Evolutionary conservation across 37 sponge, comb jelly and placozoan species (phyloP).

Genomic region (Amphimedon queenslandica): DNA sequence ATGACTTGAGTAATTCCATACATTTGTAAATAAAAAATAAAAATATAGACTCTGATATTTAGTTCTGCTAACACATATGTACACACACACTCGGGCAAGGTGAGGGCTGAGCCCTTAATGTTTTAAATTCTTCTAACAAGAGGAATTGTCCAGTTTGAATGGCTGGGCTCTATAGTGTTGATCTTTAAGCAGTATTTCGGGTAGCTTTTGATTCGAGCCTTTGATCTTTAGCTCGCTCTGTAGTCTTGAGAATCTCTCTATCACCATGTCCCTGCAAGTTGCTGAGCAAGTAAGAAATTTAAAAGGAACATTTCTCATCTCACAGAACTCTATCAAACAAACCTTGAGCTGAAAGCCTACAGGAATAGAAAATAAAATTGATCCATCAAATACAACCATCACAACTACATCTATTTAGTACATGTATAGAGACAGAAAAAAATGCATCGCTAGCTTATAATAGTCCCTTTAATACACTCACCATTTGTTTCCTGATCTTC

Average conservation of each 20-base stretch:
- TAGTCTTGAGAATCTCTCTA: neutral
- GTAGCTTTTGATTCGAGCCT: neutral
- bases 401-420: too few species aligned
- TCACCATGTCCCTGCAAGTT: neutral
- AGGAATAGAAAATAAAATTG: neutral
- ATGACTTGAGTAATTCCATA: too few species aligned
- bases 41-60: too few species aligned
- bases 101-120: too few species aligned
- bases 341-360: neutral
- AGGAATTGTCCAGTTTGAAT: too few species aligned
- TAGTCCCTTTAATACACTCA: neutral
- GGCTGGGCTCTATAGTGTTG: too few species aligned
- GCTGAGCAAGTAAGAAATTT: neutral
- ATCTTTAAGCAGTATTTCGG: neutral
- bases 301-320: neutral
- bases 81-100: too few species aligned
- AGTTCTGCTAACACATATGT: too few species aligned
- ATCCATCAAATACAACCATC: neutral
- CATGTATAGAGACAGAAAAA: too few species aligned
- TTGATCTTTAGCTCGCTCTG: conserved; percentile 10
- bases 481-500: neutral
- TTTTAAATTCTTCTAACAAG: too few species aligned
- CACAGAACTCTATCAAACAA: neutral
- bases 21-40: too few species aligned
- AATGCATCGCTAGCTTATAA: too few species aligned